Evolutionary conservation across 2,113 vertebrate genomes (phyloP), one percentile per base, ranked within the genome.

Genomic region (Nymphicus hollandicus): DNA sequence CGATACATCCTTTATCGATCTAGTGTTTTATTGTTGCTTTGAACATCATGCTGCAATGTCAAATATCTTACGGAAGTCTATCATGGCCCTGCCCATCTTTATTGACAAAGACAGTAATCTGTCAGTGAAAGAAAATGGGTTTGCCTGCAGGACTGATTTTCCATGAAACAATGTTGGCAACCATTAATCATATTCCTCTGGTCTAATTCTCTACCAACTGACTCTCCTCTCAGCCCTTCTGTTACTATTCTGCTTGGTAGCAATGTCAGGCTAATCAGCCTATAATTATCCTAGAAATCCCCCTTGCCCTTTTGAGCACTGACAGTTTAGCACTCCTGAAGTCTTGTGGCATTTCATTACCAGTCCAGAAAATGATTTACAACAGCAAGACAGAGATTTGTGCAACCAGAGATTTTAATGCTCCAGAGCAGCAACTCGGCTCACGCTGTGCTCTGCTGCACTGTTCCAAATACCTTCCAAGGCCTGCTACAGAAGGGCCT

Each of bases 261-360:
- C 80, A 91, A 83, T 90, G 91, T 93, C 88, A 90, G 86, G 76
- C 82, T 95, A 92, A 96, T 94, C 88, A 92, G 79, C 41, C 95
- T 83, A 85, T 81, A 90, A 96, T 92, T 94, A 90, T 72, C 90
- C 74, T 58, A 79, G 85, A 96, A 91, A 96, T 93, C 64, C 82
- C 82, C 63, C 53, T 93, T 91, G 95, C 37, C 88, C 92, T 90
- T 94, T 73, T 77, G 46, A 94, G 74, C 53, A 72, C 79, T 86
- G 90, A 65, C 49, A 63, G 68, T 86, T 94, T 65, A 91, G 58
- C 3, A 0, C 33, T 83, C 80, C 78, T 60, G 47, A 91, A 92
- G 43, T 72, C 71, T 66, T 77, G 44, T 1, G 0, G 52, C 52
- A 84, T 87, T 86, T 93, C 69, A 68, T 81, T 84, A 84, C 24